Evolutionary conservation across 2,113 vertebrate genomes (phyloP), one percentile per base, ranked within the genome.

Genomic region (Albula glossodonta): DNA sequence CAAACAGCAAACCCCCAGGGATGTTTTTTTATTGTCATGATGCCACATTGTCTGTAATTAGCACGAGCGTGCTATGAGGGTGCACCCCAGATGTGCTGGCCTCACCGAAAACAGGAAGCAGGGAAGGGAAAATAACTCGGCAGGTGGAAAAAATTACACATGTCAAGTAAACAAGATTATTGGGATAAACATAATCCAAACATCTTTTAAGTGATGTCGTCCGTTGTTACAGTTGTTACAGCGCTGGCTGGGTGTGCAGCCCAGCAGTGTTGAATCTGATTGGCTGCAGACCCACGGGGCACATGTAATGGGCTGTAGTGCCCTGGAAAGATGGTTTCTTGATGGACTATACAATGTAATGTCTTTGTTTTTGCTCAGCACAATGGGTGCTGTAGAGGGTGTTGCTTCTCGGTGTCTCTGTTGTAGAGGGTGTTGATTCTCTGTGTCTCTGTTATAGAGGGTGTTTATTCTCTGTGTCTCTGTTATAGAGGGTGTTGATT

Each of bases 1-100:
- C 83, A 41, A 78, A 77, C 50, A 78, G 83, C 66, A 5, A 84
- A 84, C 49, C 48, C n/a, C 70, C 83, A 12, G 25, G 51, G 51
- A n/a, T 22, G 52, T 31, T 48, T 41, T 81, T 81, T 50, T 53
- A 66, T 41, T 81, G 52, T 50, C 41, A 66, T 84, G 83, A 77
- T 31, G 51, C n/a, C 70, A 52, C 83, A 84, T 49, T 60, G 17
- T 52, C 12, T 31, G 41, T 77, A 84, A 84, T 84, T 52, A 52
- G n/a, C 9, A n/a, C 15, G 63, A 11, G 22, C 22, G 31, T 74
- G 31, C 9, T 74, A 22, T 22, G 10, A 51, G 41, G 83, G 66
- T 77, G 83, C 11, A n/a, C 13, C 4, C 66, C n/a, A 70, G 80
- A 81, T 81, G 80, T 81, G 22, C 2, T 81, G 51, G 63, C 6